These are phyloP conservation scores for Heterotis niloticus DNA, from an alignment of 2,113 vertebrate genomes.

Conservation along the genomic window DNA sequence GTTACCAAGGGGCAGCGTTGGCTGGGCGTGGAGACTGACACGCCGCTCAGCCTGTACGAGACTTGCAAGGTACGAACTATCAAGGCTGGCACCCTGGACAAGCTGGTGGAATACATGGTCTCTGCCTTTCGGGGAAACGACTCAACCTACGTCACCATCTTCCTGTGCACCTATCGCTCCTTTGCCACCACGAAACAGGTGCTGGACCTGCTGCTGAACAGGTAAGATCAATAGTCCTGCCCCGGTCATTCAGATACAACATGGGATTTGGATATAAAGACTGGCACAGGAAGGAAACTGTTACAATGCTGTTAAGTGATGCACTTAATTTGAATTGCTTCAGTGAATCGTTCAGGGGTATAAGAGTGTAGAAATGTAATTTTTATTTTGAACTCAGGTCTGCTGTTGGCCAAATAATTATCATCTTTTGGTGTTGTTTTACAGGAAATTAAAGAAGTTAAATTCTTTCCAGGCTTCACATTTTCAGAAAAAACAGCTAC, in stretches of 20 bases:
- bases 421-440: no score
- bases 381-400: no score
- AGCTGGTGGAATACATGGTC: slow-evolving; percentile 95
- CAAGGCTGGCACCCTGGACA: slow-evolving; percentile 93
- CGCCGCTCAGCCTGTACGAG: slow-evolving; percentile 86
- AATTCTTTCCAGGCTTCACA: no score
- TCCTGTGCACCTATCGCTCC: slow-evolving; percentile 94
- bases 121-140: slow-evolving; percentile 92
- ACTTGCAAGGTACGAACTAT: slow-evolving; percentile 94
- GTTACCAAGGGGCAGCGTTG: slow-evolving; percentile 92
- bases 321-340: neutral
- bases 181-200: slow-evolving; percentile 91
- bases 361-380: no score
- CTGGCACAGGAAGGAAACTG: neutral
- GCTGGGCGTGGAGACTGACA: slow-evolving; percentile 90
- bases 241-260: neutral
- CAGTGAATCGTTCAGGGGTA: no score
- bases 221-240: slow-evolving; percentile 52
- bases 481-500: no score
- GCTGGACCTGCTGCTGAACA: slow-evolving; percentile 91
- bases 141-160: slow-evolving; percentile 96
- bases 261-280: no score
- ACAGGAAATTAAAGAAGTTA: no score
- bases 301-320: neutral
- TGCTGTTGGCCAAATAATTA: no score